These are phyloP conservation scores for Pantelozetes paolii DNA, from an alignment of 2,888 invertebrate genomes.

Conservation along the genomic window DNA sequence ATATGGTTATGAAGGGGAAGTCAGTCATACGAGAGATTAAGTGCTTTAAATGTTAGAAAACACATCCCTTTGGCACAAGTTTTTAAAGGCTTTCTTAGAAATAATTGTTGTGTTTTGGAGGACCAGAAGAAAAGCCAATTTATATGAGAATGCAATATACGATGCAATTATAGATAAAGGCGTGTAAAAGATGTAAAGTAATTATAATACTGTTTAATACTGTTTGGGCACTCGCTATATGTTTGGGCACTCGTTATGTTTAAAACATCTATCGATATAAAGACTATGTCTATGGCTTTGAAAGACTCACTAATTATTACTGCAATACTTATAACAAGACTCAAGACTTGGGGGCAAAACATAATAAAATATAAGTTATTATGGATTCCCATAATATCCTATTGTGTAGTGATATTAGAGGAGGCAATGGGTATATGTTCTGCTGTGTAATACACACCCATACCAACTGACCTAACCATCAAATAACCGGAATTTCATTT, in stretches of 20 bases:
- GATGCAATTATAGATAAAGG: slow-evolving; percentile 34
- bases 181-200: slow-evolving; percentile 14
- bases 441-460: neutral
- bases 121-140: neutral
- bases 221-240: too few species aligned
- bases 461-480: slow-evolving; percentile 12
- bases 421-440: neutral
- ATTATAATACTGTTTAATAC: slow-evolving; percentile 12
- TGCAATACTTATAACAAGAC: too few species aligned
- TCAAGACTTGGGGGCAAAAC: slow-evolving; percentile 23
- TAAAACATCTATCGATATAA: too few species aligned
- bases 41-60: neutral
- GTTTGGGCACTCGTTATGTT: too few species aligned
- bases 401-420: neutral
- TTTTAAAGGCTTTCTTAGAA: neutral
- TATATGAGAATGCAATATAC: neutral
- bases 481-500: slow-evolving; percentile 24
- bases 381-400: slow-evolving; percentile 34
- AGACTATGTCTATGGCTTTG: too few species aligned
- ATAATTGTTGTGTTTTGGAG: neutral
- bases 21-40: neutral
- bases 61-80: neutral
- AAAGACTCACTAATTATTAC: slow-evolving; percentile 26
- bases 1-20: neutral
- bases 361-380: neutral